phyloP scores from a whole-genome alignment of 2,113 vertebrate species.

The Nerophis ophidion region DNA sequence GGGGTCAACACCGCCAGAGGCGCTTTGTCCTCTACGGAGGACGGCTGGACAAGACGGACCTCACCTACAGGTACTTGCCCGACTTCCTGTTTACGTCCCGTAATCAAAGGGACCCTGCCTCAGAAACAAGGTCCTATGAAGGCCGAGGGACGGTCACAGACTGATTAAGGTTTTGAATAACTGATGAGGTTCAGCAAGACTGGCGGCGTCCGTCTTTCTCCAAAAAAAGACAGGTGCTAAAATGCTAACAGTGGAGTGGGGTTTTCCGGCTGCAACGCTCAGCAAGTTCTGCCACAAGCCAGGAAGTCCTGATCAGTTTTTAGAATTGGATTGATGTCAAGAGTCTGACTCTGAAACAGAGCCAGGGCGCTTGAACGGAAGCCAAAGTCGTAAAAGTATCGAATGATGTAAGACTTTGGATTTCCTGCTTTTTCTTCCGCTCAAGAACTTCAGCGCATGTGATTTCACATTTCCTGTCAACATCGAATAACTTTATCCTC shows the following conservation, averaged over 20 bases:
- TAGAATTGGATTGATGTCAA: neutral
- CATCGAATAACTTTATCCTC: neutral
- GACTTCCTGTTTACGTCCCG: too few species aligned
- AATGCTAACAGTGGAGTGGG: too few species aligned
- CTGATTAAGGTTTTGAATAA: slow-evolving; percentile 35
- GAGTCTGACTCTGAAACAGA: too few species aligned
- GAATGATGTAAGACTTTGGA: too few species aligned
- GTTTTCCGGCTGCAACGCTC: too few species aligned
- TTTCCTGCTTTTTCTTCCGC: neutral
- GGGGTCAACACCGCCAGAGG: slow-evolving; percentile 73
- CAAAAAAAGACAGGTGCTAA: neutral
- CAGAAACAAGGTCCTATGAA: too few species aligned
- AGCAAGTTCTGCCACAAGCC: slow-evolving; percentile 5
- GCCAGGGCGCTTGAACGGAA: neutral
- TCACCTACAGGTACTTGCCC: slow-evolving; percentile 83
- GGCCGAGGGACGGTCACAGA: neutral
- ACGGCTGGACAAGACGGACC: slow-evolving; percentile 80
- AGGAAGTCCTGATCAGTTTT: neutral
- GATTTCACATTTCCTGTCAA: too few species aligned
- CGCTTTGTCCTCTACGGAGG: slow-evolving; percentile 82
- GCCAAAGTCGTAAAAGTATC: too few species aligned
- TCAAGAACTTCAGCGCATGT: too few species aligned
- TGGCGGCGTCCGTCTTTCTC: neutral
- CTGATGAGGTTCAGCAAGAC: slow-evolving; percentile 15
- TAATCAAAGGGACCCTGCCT: too few species aligned